Conservation (phyloP, 2,113 vertebrate species). For the Embiotoca jacksoni region DNA sequence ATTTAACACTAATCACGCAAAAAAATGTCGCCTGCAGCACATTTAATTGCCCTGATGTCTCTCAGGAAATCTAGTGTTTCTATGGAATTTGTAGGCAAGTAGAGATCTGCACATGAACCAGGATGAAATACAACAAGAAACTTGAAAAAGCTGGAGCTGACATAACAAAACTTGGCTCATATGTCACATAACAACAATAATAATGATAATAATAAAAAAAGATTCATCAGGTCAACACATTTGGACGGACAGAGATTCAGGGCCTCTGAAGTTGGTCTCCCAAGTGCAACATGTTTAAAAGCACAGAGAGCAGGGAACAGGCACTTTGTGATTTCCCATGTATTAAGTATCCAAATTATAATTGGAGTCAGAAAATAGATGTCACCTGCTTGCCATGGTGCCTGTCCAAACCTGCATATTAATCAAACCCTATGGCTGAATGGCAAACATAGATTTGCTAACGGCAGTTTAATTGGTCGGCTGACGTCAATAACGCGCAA, state of each 20-base stretch:
- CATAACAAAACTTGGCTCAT: constrained; percentile 35
- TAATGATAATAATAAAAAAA: constrained; percentile 4
- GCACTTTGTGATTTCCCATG: background rate
- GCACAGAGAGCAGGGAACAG: background rate
- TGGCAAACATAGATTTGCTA: constrained; percentile 17
- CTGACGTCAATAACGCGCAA: constrained; percentile 53
- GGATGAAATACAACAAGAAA: background rate
- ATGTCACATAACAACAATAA: background rate
- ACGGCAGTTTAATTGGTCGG: constrained; percentile 42
- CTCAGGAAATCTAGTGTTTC: background rate
- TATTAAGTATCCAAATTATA: background rate
- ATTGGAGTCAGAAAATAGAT: constrained; percentile 23
- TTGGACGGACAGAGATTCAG: constrained; percentile 7
- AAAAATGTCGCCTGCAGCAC: too few species aligned
- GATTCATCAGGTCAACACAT: constrained; percentile 31
- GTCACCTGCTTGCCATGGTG: background rate
- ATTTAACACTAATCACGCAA: too few species aligned
- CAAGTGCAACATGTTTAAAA: constrained; percentile 14
- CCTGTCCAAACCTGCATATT: constrained; percentile 5
- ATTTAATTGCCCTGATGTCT: background rate
- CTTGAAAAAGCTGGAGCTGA: background rate
- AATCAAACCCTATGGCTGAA: constrained; percentile 1
- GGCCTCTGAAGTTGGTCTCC: background rate
- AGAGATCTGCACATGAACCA: background rate
- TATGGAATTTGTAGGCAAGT: background rate